phyloP scores from a whole-genome alignment of 1,140 invertebrate genomes.

The Drosophila elegans region DNA sequence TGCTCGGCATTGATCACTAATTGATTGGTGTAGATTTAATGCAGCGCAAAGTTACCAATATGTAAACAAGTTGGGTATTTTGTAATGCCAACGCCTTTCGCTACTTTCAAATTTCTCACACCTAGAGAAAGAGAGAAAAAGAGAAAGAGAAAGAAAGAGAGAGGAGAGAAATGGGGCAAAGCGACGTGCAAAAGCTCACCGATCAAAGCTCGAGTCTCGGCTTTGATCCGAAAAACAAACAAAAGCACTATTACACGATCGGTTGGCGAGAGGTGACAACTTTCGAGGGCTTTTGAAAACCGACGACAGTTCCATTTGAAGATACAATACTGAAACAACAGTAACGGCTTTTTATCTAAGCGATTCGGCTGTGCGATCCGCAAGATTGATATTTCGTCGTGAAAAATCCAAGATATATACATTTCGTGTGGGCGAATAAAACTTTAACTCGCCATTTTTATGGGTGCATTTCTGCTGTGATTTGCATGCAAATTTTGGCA shows the following conservation, averaged over 20 bases:
- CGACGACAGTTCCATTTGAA: slow-evolving; percentile 24
- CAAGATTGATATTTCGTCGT: background rate
- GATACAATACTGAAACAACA: slow-evolving; percentile 12
- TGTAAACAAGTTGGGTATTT: slow-evolving; percentile 44
- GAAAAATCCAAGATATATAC: background rate
- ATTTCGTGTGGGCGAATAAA: slow-evolving; percentile 2
- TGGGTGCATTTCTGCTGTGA: slow-evolving; percentile 29
- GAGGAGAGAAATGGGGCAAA: slow-evolving; percentile 26
- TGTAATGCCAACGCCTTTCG: slow-evolving; percentile 68
- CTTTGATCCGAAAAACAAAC: slow-evolving; percentile 20
- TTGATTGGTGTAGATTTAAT: slow-evolving; percentile 14
- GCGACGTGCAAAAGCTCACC: slow-evolving; percentile 21
- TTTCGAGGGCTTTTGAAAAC: slow-evolving; percentile 21
- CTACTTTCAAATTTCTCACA: slow-evolving; percentile 44
- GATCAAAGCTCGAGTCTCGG: slow-evolving; percentile 31
- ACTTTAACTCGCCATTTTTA: slow-evolving; percentile 6
- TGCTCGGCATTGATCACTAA: slow-evolving; percentile 32
- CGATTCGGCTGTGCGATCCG: slow-evolving; percentile 38
- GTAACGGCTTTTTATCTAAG: slow-evolving; percentile 42
- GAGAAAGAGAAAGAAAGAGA: no score
- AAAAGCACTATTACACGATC: slow-evolving; percentile 49
- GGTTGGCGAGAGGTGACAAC: slow-evolving; percentile 30
- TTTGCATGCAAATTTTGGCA: slow-evolving; percentile 45
- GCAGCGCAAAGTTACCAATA: slow-evolving; percentile 39
- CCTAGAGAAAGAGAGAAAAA: background rate